Evolutionary conservation across 30 jellyfish, hydroid and myxozoan species (phyloP).

Genomic region (Chrysaora quinquecirrha): DNA sequence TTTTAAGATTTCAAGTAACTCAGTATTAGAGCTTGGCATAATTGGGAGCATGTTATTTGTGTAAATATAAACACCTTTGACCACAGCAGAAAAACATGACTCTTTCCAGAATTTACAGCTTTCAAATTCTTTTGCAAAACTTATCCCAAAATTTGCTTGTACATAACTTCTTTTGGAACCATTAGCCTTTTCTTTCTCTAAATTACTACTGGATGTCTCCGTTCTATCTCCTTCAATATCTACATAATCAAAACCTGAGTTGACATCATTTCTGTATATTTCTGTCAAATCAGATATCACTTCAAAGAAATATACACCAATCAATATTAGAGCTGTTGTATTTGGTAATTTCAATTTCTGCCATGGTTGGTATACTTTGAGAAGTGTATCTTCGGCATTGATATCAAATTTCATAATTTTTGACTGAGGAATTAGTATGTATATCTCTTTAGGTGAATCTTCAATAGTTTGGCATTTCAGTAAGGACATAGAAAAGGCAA

Average conservation of each 20-base stretch:
- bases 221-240: neutral
- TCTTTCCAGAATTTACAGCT: neutral
- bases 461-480: conserved; percentile 26
- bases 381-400: neutral
- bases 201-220: neutral
- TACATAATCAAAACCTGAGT: neutral
- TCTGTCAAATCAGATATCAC: neutral
- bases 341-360: conserved; percentile 1
- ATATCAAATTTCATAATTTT: neutral
- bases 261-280: neutral
- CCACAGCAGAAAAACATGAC: neutral
- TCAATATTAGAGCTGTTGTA: neutral
- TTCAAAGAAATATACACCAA: neutral
- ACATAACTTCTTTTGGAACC: neutral
- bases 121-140: neutral
- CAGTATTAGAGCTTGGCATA: neutral
- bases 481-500: conserved; percentile 5
- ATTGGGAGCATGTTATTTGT: neutral
- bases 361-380: conserved; percentile 44
- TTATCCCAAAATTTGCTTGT: neutral
- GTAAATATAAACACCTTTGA: neutral
- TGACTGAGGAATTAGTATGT: neutral
- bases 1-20: neutral
- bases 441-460: neutral
- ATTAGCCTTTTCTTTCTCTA: neutral